phyloP scores from a whole-genome alignment of 2,888 invertebrate species.

The Ametastegia equiseti region DNA sequence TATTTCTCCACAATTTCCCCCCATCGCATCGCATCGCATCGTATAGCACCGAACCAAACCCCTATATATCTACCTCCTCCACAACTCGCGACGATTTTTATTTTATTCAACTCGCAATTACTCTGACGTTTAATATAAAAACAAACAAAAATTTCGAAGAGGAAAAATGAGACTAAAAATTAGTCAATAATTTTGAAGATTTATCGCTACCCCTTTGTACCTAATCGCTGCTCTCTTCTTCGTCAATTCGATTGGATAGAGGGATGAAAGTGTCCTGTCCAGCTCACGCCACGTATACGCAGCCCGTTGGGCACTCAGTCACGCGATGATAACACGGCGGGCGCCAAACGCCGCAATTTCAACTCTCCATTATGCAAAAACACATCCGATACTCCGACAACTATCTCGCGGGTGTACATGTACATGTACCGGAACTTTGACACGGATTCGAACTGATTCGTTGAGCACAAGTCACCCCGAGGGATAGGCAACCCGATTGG shows the following conservation, averaged over 20 bases:
- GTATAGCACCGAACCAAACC: neutral
- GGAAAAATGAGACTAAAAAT: too few relatives aligned
- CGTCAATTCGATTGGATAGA: neutral
- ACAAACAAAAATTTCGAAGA: too few relatives aligned
- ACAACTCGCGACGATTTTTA: too few relatives aligned
- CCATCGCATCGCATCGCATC: too few relatives aligned
- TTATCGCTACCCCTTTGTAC: neutral
- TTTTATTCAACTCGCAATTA: too few relatives aligned
- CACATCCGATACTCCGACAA: slow-evolving; percentile 50
- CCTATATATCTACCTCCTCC: too few relatives aligned
- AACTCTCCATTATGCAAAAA: slow-evolving; percentile 68
- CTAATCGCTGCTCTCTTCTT: neutral
- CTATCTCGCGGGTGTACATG: too few relatives aligned
- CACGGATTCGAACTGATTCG: slow-evolving; percentile 46
- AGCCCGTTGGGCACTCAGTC: slow-evolving; percentile 65
- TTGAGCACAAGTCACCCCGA: neutral
- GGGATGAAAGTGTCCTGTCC: slow-evolving; percentile 49
- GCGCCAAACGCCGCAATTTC: slow-evolving; percentile 59
- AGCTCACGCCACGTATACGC: slow-evolving; percentile 55
- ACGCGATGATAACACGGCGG: slow-evolving; percentile 62
- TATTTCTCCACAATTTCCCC: slow-evolving; percentile 11
- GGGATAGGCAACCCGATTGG: neutral
- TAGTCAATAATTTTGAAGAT: neutral
- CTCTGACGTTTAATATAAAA: too few relatives aligned
- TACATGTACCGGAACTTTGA: too few relatives aligned